Base-by-base conservation (phyloP, 37 sponge, comb jelly and placozoan genomes). In the Corticium candelabrum region DNA sequence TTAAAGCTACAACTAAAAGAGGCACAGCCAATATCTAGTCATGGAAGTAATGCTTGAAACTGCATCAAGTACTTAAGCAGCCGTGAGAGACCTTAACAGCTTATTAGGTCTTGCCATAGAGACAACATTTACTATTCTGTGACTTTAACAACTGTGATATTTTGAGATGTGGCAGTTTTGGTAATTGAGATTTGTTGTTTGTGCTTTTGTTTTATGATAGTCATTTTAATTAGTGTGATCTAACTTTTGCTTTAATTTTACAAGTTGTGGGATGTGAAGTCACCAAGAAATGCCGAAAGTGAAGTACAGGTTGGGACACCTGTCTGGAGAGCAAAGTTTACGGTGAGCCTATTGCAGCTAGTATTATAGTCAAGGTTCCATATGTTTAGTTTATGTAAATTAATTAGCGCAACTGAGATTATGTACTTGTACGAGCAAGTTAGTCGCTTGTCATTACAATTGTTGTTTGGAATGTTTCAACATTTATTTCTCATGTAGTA, bases 291-390 rank as follows among this genome's bases (percentile, higher is more conserved):
- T 7, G 29, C 73, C 4, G 36, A 70, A 70, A 35, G 29, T 15
- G 31, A 4, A 15, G 5, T 70, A 70, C 4, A 29, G 29, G 31
- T 70, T 70, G 73, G 73, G 21, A 15, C 35, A 32, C 82, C 82
- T 1, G 75, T 75, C 1, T 39, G 41, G 57, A 40, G 82, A 37
- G 50, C 75, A 3, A 71, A 70, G 1, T 81, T 75, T 40, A 81
- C 82, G 35, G 82, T 81, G 37, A 74, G 82, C 2, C 62, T 50
- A n/a, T n/a, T n/a, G n/a, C n/a, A n/a, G n/a, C n/a, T n/a, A n/a
- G n/a, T n/a, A n/a, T n/a, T n/a, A n/a, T n/a, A n/a, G n/a, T n/a
- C n/a, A n/a, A n/a, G 56, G 56, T 11, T 21, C 56, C 56, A 43
- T 43, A 11, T 5, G 11, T 43, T 43, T 11, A 21, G 5, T 43